Percentiles rank a stretch among this genome's conserved stretches.
phyloP scores from a whole-genome alignment of 2,797 vertebrate species.

The Varecia variegata region DNA sequence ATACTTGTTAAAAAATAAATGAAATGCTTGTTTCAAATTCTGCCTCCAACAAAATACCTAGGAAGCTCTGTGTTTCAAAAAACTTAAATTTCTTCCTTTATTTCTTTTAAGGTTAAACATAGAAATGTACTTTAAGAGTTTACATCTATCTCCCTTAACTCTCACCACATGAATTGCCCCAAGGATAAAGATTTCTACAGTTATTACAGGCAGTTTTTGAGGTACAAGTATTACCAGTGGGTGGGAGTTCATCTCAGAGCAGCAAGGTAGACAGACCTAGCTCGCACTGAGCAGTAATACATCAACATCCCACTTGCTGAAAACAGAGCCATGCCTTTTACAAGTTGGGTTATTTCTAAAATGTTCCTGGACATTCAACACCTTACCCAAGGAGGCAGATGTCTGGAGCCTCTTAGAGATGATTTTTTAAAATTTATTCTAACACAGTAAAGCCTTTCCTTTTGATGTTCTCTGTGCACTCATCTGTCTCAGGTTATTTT shows the following conservation, averaged over 20 bases:
- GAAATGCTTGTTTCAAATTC: neutral
- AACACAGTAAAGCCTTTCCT: neutral
- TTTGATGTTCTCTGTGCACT: neutral
- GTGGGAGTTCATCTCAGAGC: neutral
- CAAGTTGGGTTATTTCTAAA: neutral
- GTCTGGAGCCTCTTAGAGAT: neutral
- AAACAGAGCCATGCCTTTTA: neutral
- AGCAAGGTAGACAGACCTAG: neutral
- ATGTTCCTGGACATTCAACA: neutral
- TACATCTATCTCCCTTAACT: slow-evolving; percentile 17
- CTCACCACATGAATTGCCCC: slow-evolving; percentile 25
- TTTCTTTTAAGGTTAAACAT: neutral
- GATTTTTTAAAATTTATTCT: neutral
- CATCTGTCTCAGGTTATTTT: neutral
- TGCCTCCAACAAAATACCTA: neutral
- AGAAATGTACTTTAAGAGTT: slow-evolving; percentile 53
- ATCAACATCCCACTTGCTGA: neutral
- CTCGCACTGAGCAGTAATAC: neutral
- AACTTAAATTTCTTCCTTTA: neutral
- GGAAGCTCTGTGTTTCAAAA: neutral
- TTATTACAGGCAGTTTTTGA: neutral
- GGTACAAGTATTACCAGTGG: neutral
- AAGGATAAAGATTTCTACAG: slow-evolving; percentile 7
- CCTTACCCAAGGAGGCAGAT: neutral
- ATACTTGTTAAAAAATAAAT: neutral